Conservation (phyloP, 2,113 vertebrate species). For the Percina caprodes region DNA sequence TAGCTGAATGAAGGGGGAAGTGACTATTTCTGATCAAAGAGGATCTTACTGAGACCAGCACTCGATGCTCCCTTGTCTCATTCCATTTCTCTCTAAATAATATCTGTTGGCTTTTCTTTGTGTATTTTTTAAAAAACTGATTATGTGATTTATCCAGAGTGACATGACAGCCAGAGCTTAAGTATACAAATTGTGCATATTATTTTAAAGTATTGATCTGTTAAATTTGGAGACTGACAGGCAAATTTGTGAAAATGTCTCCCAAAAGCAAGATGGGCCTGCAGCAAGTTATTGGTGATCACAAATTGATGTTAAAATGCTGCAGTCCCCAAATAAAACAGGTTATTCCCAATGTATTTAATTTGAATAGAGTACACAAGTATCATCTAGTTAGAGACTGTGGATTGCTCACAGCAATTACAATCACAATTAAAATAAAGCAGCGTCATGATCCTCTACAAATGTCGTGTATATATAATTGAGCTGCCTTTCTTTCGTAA, state of each 20-base stretch:
- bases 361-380: conserved; percentile 14
- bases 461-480: conserved; percentile 41
- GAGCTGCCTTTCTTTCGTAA: conserved; percentile 1
- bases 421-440: conserved; percentile 39
- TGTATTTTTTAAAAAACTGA: conserved; percentile 40
- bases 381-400: conserved; percentile 27
- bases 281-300: conserved; percentile 36
- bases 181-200: conserved; percentile 64
- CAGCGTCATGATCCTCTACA: conserved; percentile 14
- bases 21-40: conserved; percentile 59
- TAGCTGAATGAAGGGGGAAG: conserved; percentile 37
- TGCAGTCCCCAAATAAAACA: background rate
- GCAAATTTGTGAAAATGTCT: conserved; percentile 40
- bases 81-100: conserved; percentile 32
- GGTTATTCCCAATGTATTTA: conserved; percentile 14
- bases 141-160: conserved; percentile 60
- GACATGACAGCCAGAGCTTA: conserved; percentile 44
- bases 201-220: conserved; percentile 53
- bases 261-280: conserved; percentile 38
- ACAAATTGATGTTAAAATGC: conserved; percentile 34
- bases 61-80: conserved; percentile 25
- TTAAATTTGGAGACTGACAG: conserved; percentile 35
- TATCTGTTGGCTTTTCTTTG: conserved; percentile 60
- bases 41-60: conserved; percentile 47
- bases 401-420: conserved; percentile 23